These are phyloP conservation scores for Myioborus miniatus DNA, from an alignment of 2,797 vertebrate genomes.

Conservation along the genomic window DNA sequence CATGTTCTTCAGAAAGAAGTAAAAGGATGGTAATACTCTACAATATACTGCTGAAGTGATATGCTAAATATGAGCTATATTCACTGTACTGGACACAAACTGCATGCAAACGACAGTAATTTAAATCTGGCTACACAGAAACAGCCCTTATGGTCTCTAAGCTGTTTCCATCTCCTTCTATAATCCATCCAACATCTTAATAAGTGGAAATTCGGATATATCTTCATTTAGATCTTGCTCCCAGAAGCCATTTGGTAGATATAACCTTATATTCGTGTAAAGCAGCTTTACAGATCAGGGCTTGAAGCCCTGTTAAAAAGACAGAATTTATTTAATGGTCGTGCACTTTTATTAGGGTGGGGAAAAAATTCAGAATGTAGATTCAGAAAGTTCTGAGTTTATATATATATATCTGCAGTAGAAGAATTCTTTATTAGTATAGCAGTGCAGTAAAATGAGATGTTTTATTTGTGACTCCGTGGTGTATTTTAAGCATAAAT, in stretches of 20 bases:
- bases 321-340: not conserved
- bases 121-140: slow-evolving; percentile 3
- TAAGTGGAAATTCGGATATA: slow-evolving; percentile 23
- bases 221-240: not conserved
- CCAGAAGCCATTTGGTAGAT: not conserved
- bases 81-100: not conserved
- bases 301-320: not conserved
- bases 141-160: not conserved
- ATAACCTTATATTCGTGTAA: not conserved
- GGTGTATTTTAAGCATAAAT: not conserved
- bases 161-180: not conserved
- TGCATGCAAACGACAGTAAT: not conserved
- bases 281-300: not conserved
- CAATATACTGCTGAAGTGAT: not conserved
- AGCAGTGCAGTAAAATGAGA: not conserved
- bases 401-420: not conserved
- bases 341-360: not conserved
- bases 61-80: slow-evolving; percentile 10
- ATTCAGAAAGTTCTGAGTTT: not conserved
- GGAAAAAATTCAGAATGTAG: not conserved
- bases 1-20: not conserved
- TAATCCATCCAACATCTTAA: not conserved
- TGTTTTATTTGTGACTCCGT: not conserved
- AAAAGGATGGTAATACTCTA: not conserved
- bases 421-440: not conserved